Evolutionary conservation across 2,888 invertebrate species (phyloP), one percentile per base, ranked within the genome.

Genomic region (Calephelis perditalis): DNA sequence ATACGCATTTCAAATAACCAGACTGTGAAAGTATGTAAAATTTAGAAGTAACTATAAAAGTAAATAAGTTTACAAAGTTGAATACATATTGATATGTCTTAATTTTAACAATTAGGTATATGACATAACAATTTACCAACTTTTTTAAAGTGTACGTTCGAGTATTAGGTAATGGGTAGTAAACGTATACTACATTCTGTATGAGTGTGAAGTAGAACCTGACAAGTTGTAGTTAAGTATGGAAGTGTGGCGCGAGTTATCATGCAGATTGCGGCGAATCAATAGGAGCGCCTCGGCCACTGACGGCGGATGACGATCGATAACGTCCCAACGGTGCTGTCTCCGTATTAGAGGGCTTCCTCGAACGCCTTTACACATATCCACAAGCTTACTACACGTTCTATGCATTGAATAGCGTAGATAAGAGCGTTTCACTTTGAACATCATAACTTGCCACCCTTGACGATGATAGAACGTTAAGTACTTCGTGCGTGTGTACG

Each of bases 231-330:
- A 58, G 57, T 61, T 49, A 68, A 68, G 72, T 77, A 77, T 79
- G 82, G 86, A 85, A 84, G 84, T 82, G 84, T 79, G 79, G 79
- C 83, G 80, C 84, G 82, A 81, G 87, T 82, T 87, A 87, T 89
- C 88, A 89, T 87, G 89, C 86, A 90, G 89, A 89, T 90, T 90
- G 89, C 87, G 87, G 86, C 84, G 85, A 90, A 90, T 90, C 89
- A 90, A 90, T 90, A 90, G 85, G 81, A 76, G 84, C 82, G 86
- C 80, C 85, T 82, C 86, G 86, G 78, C 81, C 86, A 82, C 87
- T 88, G 89, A 88, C 89, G 85, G 76, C 79, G 87, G 86, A 87
- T 88, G 88, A 88, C 89, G 88, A 89, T 89, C 89, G 84, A 90
- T 89, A 89, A 79, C 82, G 84, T 83, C 86, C 87, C 86, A 82